Conservation (phyloP, 2,113 vertebrate genomes). For the Silurus meridionalis region DNA sequence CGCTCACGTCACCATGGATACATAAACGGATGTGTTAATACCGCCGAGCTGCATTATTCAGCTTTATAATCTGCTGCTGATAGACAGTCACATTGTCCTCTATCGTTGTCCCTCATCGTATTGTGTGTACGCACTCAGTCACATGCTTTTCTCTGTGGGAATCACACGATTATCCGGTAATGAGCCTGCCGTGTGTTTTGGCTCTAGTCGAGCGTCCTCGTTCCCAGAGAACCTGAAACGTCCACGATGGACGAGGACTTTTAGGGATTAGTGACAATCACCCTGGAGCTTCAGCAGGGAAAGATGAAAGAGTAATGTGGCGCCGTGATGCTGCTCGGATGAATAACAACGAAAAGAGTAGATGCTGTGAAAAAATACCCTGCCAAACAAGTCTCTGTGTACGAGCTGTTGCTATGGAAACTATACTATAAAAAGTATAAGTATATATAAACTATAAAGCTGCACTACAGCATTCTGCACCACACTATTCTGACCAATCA, state of each 20-base stretch:
- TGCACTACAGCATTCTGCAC: no score
- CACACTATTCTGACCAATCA: background rate
- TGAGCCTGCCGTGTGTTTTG: slow-evolving; percentile 9
- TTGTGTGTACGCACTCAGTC: background rate
- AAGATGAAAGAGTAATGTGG: background rate
- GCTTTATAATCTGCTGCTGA: background rate
- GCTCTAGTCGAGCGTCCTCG: background rate
- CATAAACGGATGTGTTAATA: background rate
- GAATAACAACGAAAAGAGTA: background rate
- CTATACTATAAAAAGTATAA: background rate
- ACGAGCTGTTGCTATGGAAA: background rate
- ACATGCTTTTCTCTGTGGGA: background rate
- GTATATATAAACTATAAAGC: no score
- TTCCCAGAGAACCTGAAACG: background rate
- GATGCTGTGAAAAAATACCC: no score
- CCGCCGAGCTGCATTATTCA: background rate
- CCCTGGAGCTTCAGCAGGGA: background rate
- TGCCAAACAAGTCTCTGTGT: background rate
- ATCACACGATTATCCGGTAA: background rate
- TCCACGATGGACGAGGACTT: background rate
- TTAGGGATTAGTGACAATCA: background rate
- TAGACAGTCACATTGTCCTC: background rate
- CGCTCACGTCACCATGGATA: background rate
- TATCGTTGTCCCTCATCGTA: background rate
- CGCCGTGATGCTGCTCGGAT: background rate